Evolutionary conservation across 2,113 vertebrate species (phyloP).

Genomic region (Opisthocomus hoazin): DNA sequence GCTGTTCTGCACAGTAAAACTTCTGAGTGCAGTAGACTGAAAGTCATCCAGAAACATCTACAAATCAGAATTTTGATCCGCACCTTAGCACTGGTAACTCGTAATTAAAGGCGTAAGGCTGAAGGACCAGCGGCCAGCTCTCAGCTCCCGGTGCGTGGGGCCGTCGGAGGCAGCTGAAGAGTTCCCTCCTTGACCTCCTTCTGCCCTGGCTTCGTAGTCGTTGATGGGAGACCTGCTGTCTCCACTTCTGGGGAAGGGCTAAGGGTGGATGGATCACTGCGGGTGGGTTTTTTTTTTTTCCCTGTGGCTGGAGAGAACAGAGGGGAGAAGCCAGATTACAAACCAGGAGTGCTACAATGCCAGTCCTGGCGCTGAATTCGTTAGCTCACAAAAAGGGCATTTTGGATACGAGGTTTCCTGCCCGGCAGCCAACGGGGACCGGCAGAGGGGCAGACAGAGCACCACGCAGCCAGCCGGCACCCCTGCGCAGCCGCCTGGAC

Average conservation of each 20-base stretch:
- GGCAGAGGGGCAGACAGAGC: not conserved
- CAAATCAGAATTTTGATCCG: not conserved
- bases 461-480: accelerated
- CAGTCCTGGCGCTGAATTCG: not conserved
- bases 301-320: not conserved
- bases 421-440: not conserved
- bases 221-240: not conserved
- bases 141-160: not conserved
- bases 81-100: not conserved
- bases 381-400: not conserved
- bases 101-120: not conserved
- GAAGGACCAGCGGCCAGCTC: not conserved
- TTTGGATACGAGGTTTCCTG: not conserved
- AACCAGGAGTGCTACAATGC: not conserved
- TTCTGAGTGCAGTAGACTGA: not conserved
- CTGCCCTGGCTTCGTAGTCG: not conserved
- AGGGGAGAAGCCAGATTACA: not conserved
- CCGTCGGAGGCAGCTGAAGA: not conserved
- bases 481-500: not conserved
- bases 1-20: not conserved
- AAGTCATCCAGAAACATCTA: not conserved
- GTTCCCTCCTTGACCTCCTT: not conserved
- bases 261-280: not conserved
- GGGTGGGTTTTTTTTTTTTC: not conserved
- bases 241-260: not conserved